phyloP scores from a whole-genome alignment of 92 coral and sea anemone species.

The Porites evermanni region DNA sequence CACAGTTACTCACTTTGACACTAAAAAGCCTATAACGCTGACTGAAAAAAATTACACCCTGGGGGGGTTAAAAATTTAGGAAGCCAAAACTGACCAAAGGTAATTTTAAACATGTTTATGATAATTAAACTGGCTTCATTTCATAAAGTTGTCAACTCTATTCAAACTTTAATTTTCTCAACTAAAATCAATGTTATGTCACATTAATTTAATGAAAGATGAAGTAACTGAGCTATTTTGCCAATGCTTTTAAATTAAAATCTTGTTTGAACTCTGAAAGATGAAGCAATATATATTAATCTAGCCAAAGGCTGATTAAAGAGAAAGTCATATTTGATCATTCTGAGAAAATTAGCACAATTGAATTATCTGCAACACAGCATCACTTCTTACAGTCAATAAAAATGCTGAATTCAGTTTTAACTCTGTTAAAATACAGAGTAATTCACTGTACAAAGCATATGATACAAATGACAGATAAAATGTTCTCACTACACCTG shows the following conservation, averaged over 20 bases:
- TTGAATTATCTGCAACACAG: neutral
- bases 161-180: neutral
- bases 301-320: neutral
- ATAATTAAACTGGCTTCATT: neutral
- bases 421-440: neutral
- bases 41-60: too few relatives aligned
- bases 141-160: neutral
- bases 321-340: neutral
- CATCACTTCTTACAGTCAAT: neutral
- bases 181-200: neutral
- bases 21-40: neutral
- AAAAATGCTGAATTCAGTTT: neutral
- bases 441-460: conserved; percentile 5
- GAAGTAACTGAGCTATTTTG: neutral
- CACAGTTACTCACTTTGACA: neutral
- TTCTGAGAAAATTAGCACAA: neutral
- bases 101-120: too few relatives aligned
- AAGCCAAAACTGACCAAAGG: neutral
- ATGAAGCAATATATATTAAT: neutral
- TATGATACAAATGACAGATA: neutral
- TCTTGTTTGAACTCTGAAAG: neutral
- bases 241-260: neutral
- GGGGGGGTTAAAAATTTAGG: neutral
- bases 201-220: neutral
- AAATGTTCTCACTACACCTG: neutral